A percentile compares a stretch with the other conserved stretches of the same genome.
Evolutionary conservation across 2,888 invertebrate species (phyloP).

Genomic region (Nezara viridula): DNA sequence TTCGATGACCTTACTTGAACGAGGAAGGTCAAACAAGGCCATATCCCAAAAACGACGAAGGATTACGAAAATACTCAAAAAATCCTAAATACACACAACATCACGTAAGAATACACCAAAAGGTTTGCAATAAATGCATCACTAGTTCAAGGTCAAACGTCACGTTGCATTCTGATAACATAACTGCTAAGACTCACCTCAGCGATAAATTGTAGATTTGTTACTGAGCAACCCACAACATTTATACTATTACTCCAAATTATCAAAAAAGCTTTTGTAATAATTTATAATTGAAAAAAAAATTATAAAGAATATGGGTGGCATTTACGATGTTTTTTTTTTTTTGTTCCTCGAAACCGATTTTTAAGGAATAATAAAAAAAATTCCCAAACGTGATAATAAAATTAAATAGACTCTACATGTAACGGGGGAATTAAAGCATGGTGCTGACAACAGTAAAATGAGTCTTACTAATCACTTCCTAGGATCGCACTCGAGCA

Average conservation of each 20-base stretch:
- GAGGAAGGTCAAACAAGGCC: neutral
- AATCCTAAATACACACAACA: neutral
- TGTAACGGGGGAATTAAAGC: neutral
- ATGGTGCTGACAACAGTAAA: neutral
- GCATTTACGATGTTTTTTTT: neutral
- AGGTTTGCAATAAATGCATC: neutral
- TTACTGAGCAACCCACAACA: neutral
- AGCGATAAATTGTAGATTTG: neutral
- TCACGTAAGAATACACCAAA: neutral
- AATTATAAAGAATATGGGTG: neutral
- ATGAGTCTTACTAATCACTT: conserved; percentile 26
- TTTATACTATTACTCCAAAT: neutral
- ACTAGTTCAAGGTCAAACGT: neutral
- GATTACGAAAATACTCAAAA: neutral
- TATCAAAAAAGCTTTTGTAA: neutral
- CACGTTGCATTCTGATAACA: neutral
- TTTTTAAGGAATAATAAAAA: too few species aligned
- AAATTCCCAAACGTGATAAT: neutral
- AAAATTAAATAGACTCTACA: neutral
- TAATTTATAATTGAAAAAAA: neutral
- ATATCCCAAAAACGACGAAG: neutral
- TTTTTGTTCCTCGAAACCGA: too few species aligned
- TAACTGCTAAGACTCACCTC: neutral
- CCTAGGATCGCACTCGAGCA: neutral
- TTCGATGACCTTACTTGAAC: neutral